These are phyloP conservation scores for Pachyramphus minor DNA, from an alignment of 2,113 vertebrate genomes.

Conservation along the genomic window DNA sequence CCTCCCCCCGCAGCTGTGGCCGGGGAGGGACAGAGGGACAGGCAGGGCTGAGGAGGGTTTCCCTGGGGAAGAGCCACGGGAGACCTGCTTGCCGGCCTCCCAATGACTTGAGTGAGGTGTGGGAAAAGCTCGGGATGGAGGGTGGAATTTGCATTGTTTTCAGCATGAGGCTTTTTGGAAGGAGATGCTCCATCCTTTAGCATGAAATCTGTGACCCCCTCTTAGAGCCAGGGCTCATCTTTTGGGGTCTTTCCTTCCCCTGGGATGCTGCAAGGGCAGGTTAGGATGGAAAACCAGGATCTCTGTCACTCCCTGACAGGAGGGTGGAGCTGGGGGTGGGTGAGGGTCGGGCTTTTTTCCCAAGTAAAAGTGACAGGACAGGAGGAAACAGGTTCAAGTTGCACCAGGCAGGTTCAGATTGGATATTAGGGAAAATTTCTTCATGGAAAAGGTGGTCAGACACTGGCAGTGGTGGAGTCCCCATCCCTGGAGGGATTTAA, in stretches of 20 bases:
- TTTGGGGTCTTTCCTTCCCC: background rate
- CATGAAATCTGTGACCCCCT: background rate
- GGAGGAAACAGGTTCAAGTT: background rate
- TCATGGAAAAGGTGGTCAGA: background rate
- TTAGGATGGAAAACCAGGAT: background rate
- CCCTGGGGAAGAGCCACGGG: background rate
- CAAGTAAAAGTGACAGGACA: background rate
- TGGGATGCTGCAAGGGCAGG: background rate
- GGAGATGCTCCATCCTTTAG: background rate
- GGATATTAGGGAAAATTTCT: background rate
- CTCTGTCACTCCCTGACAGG: background rate
- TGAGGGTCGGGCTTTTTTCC: background rate
- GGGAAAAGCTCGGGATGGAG: background rate
- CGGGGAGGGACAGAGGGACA: background rate
- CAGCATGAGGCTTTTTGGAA: background rate
- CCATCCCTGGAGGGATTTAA: background rate
- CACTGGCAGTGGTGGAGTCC: background rate
- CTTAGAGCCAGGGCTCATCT: background rate
- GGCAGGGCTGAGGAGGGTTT: constrained; percentile 11
- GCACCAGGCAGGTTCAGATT: background rate
- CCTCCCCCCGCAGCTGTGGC: constrained; percentile 60
- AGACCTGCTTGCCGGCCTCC: background rate
- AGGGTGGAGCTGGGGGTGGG: background rate
- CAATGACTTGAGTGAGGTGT: background rate
- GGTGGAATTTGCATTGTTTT: background rate